Conservation (phyloP, 2,888 invertebrate species). For the Drosophila bunnanda region DNA sequence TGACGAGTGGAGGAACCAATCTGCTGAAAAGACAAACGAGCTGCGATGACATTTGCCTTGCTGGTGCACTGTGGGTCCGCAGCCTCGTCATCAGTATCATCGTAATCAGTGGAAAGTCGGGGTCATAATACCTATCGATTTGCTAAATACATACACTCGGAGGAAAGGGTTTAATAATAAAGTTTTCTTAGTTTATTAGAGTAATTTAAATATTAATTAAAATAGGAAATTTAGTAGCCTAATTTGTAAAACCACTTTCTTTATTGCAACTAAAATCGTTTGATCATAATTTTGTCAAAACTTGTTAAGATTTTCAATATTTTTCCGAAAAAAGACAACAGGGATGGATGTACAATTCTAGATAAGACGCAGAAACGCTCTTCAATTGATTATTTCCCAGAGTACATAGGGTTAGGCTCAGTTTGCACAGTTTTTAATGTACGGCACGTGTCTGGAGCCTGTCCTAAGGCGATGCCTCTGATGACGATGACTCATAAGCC, state of each 20-base stretch:
- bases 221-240: not conserved
- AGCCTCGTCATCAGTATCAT: slow-evolving; percentile 27
- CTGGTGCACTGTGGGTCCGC: slow-evolving; percentile 18
- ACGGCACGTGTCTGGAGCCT: slow-evolving; percentile 48
- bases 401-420: slow-evolving; percentile 21
- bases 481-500: slow-evolving; percentile 50
- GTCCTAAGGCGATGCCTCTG: slow-evolving; percentile 25
- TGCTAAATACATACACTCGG: not conserved
- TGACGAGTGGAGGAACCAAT: slow-evolving; percentile 28
- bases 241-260: not conserved
- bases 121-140: slow-evolving; percentile 13
- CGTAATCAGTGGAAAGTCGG: slow-evolving; percentile 12
- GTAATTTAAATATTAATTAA: not conserved
- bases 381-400: not conserved
- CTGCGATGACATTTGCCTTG: slow-evolving; percentile 34
- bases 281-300: not conserved
- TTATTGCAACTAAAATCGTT: not conserved
- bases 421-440: slow-evolving; percentile 40
- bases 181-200: not conserved
- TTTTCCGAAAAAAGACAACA: not conserved
- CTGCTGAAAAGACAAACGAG: slow-evolving; percentile 46
- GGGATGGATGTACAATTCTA: not conserved
- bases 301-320: not conserved
- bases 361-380: not conserved
- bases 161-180: not conserved